Evolutionary conservation across 2,888 invertebrate genomes (phyloP), one percentile per base, ranked within the genome.

Genomic region (Nomada ruficornis): DNA sequence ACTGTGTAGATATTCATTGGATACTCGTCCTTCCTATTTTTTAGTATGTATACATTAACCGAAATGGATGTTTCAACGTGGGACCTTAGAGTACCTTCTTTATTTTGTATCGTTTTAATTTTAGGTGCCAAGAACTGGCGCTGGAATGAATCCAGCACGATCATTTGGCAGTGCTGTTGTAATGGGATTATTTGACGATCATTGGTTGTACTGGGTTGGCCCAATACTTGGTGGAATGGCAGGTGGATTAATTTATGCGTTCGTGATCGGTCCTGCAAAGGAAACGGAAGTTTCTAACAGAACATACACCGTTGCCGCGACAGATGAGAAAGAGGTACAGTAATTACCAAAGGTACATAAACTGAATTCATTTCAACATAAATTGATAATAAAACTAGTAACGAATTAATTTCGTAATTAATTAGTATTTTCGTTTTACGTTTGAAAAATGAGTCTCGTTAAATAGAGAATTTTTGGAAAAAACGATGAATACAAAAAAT

Each of bases 181-280:
- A 77, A 96, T 96, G 85, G 96, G 96, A 81, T 94, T 94, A 47
- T 98, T 97, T 96, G 94, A 94, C 4, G 94, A 97, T 88, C 98
- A 98, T 90, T 98, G 98, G 98, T 96, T 98, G 0, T 98, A 98
- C 94, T 98, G 98, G 98, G 95, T 96, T n/a, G 98, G 98, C 0
- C 98, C 98, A 0, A 95, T 97, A 80, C 94, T 97, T 2, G 98
- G 98, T 55, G 98, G 97, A 9, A 95, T 97, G 69, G 96, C 96
- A 0, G 98, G 96, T 2, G 96, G 96, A 5, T 94, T 98, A 36
- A 94, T 98, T 65, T 98, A 98, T 94, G 96, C 96, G 55, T 95
- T 96, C 92, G 93, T 93, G 3, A 90, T 94, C 3, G 94, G 94
- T 29, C 88, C 92, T 2, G 93, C 93, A 7, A 92, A 91, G 73